Conservation (phyloP, 2,797 vertebrate species). For the Lophotriccus pileatus region DNA sequence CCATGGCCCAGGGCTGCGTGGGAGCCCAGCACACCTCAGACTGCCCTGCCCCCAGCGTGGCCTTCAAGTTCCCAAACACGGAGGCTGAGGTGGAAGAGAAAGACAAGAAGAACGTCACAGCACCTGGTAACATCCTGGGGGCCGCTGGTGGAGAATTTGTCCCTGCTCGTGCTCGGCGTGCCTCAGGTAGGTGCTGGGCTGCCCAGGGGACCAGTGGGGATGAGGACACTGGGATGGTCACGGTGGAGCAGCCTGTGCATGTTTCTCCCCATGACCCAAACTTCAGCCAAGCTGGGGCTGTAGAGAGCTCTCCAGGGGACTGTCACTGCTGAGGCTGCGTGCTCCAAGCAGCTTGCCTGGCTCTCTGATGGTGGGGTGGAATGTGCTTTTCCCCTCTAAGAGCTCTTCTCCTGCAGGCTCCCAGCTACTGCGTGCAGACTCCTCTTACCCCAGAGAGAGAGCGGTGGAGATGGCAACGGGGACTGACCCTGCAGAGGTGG, state of each 20-base stretch:
- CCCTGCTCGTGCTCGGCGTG: background rate
- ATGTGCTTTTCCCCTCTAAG: background rate
- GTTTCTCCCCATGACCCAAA: background rate
- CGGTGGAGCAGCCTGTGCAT: background rate
- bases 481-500: background rate
- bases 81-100: constrained; percentile 62
- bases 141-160: background rate
- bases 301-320: background rate
- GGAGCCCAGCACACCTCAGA: background rate
- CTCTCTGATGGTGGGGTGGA: background rate
- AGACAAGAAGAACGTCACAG: background rate
- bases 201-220: background rate
- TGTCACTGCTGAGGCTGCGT: background rate
- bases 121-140: background rate
- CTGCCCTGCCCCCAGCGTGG: background rate
- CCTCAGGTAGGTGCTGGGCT: background rate
- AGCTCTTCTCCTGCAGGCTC: background rate
- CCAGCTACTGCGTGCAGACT: background rate
- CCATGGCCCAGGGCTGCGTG: background rate
- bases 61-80: background rate
- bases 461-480: accelerated
- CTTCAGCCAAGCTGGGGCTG: background rate
- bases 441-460: background rate
- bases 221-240: background rate
- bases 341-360: background rate